These are phyloP conservation scores for Netta rufina DNA, from an alignment of 2,797 vertebrate genomes.

Conservation along the genomic window DNA sequence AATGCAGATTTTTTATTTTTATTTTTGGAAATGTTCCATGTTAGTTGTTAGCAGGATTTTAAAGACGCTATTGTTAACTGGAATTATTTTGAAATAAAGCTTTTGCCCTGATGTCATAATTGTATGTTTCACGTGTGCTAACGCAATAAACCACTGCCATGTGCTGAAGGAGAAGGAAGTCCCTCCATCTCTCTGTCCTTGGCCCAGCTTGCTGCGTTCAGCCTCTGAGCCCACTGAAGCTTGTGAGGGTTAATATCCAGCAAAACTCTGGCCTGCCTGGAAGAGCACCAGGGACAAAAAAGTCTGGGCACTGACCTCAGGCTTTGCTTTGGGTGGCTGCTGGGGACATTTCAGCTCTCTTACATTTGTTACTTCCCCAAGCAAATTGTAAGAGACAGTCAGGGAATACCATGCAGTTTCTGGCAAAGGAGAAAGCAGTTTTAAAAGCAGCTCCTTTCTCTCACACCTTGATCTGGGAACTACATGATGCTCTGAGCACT, in stretches of 20 bases:
- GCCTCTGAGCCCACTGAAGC: not conserved
- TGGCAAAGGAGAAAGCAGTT: constrained; percentile 4
- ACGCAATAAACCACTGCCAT: not conserved
- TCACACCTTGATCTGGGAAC: not conserved
- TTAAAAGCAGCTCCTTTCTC: not conserved
- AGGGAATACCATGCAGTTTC: not conserved
- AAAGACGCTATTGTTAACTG: not conserved
- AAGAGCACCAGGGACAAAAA: not conserved
- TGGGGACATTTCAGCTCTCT: not conserved
- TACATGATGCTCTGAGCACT: constrained; percentile 9
- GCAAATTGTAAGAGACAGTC: not conserved
- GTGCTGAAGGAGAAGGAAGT: not conserved
- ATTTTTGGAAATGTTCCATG: not conserved
- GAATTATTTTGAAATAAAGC: not conserved
- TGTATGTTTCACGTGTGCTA: not conserved
- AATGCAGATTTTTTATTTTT: not conserved
- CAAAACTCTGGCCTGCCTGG: not conserved
- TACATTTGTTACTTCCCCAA: not conserved
- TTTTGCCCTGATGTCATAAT: not conserved
- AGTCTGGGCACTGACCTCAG: not conserved
- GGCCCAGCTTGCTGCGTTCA: not conserved
- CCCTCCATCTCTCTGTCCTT: not conserved
- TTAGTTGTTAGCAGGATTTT: not conserved
- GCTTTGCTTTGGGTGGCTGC: not conserved
- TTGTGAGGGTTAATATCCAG: not conserved